Base-by-base conservation (phyloP, 2,888 invertebrate genomes). In the Teinopalpus imperialis region DNA sequence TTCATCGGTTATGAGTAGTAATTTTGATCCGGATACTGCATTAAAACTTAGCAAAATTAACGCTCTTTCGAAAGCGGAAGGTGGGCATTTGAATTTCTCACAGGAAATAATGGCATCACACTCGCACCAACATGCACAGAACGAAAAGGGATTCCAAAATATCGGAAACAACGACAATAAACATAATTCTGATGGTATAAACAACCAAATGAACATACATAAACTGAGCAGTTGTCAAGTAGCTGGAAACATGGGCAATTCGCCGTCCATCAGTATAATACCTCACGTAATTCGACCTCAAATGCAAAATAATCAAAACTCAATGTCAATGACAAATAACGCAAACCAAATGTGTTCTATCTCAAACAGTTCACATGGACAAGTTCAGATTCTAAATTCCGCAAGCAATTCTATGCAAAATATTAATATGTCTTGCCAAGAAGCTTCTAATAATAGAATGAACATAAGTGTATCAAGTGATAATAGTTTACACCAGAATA, bases 101-200 rank as follows among this genome's bases (percentile, higher is more conserved):
- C 87, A 81, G 61, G 88, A 88, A 66, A 85, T 87, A 45, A 86
- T 87, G 81, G 76, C 85, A 24, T 81, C 88, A 1, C 87, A 88
- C 67, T 74, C 85, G 1, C 88, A 88, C 56, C 85, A 83, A 52
- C 80, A 83, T 56, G 66, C 71, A 4, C 85, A 85, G 51, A 85
- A 74, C 56, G 88, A 88, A 16, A 88, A 87, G 59, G 67, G 63
- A 49, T 87, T 87, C 61, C 89, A 86, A 53, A 86, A 81, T 44
- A 77, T 87, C 67, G 82, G 81, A 20, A 65, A 66, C 40, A 70
- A 61, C 50, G 87, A 87, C n/a, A 77, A 69, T 48, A 86, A 82
- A 56, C 81, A 81, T 47, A 70, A 60, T 42, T 56, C 59, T 1
- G 88, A 88, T 7, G 68, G 50, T 49, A 63, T 82, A 24, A 67